Evolutionary conservation across 2,888 invertebrate species (phyloP).

Genomic region (Atherix ibis): DNA sequence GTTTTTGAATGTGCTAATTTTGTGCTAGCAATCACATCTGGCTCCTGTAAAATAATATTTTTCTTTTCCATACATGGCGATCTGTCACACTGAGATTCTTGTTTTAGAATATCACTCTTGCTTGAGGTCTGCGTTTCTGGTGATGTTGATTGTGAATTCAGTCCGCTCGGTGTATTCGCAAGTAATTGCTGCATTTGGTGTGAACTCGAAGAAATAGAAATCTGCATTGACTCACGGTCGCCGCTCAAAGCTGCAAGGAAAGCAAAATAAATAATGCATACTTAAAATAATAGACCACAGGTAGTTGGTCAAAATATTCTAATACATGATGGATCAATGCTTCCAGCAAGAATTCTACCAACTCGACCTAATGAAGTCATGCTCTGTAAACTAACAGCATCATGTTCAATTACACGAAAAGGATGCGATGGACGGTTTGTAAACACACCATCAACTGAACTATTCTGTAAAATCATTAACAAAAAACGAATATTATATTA

Average conservation of each 20-base stretch:
- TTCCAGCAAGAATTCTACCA: constrained; percentile 61
- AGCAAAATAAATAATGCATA: neutral
- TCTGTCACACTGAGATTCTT: constrained; percentile 1
- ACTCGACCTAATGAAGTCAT: constrained; percentile 76
- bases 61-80: constrained; percentile 7
- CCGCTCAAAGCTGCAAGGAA: constrained; percentile 25
- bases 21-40: constrained; percentile 86
- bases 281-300: neutral
- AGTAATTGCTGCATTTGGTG: constrained; percentile 20
- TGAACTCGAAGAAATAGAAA: constrained; percentile 18
- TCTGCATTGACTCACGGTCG: constrained; percentile 28
- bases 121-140: constrained; percentile 13
- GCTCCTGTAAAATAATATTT: constrained; percentile 41
- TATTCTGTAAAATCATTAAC: constrained; percentile 23
- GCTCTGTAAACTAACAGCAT: constrained; percentile 74
- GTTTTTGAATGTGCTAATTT: constrained; percentile 42
- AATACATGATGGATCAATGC: constrained; percentile 44
- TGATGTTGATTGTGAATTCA: constrained; percentile 13
- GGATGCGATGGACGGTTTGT: constrained; percentile 56
- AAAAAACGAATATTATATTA: neutral
- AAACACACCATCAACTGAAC: constrained; percentile 61
- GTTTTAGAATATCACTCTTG: constrained; percentile 12
- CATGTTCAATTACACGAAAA: constrained; percentile 74
- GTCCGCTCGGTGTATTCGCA: constrained; percentile 11
- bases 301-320: too few species aligned